Percentiles rank a stretch among this genome's conserved stretches.
These are phyloP conservation scores for Carassius gibelio DNA, from an alignment of 2,113 vertebrate genomes.

Conservation along the genomic window DNA sequence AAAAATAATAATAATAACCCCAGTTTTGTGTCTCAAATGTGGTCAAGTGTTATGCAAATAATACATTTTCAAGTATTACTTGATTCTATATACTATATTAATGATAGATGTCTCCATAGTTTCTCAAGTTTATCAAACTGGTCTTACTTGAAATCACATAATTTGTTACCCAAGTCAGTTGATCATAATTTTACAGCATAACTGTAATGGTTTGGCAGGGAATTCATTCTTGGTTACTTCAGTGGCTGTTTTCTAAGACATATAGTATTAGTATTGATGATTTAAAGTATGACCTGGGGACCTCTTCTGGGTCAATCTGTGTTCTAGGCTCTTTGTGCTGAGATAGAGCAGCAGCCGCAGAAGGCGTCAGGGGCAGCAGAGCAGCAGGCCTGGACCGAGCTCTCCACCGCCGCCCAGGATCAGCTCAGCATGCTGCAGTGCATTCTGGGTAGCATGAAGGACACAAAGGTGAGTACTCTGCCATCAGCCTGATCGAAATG, in stretches of 20 bases:
- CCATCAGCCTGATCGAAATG: background rate
- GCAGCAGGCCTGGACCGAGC: constrained; percentile 80
- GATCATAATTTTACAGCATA: background rate
- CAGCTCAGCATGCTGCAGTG: constrained; percentile 84
- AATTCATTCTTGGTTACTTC: background rate
- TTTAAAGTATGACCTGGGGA: background rate
- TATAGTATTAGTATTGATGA: background rate
- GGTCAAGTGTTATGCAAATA: background rate
- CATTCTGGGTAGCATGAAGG: constrained; percentile 81
- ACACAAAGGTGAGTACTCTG: constrained; percentile 80
- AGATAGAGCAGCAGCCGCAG: constrained; percentile 80
- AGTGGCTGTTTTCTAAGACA: background rate
- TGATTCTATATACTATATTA: background rate
- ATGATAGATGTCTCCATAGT: background rate
- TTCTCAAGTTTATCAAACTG: background rate
- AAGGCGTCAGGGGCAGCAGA: constrained; percentile 78
- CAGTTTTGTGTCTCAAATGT: background rate
- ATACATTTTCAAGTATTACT: background rate
- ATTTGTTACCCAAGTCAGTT: background rate
- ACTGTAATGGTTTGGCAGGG: background rate
- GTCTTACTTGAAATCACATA: background rate
- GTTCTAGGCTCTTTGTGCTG: constrained; percentile 73
- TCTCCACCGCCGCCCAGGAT: constrained; percentile 78
- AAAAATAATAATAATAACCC: background rate
- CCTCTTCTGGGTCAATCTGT: background rate